Evolutionary conservation across 2,113 vertebrate genomes (phyloP).

Genomic region (Zosterops pallidus): DNA sequence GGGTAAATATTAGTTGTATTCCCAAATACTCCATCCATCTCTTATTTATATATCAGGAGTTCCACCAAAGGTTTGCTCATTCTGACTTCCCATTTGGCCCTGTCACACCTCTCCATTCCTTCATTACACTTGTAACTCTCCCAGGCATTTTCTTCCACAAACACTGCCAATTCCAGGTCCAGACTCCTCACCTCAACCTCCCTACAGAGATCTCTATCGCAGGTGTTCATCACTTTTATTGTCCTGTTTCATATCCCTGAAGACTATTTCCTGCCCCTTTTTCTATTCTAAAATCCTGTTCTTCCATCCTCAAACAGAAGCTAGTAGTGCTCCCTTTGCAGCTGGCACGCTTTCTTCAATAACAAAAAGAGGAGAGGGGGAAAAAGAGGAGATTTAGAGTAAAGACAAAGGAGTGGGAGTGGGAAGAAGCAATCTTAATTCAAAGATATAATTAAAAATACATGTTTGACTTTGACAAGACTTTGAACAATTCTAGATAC

Average conservation of each 20-base stretch:
- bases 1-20: background rate
- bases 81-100: background rate
- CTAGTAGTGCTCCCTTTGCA: background rate
- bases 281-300: background rate
- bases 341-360: background rate
- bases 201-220: background rate
- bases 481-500: background rate
- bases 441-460: background rate
- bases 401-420: background rate
- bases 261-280: background rate
- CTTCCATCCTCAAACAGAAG: background rate
- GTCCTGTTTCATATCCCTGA: background rate
- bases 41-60: background rate
- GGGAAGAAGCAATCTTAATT: background rate
- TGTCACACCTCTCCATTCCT: background rate
- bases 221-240: background rate
- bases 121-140: background rate
- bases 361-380: fast-evolving
- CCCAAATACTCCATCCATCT: background rate
- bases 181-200: background rate
- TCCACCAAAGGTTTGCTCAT: background rate
- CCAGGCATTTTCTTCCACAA: background rate
- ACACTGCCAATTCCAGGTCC: background rate
- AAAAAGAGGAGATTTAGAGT: background rate
- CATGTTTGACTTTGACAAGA: background rate